A percentile compares a stretch with the other conserved stretches of the same genome.
Evolutionary conservation across 2,113 vertebrate species (phyloP).

Genomic region (Chelonoidis abingdonii): DNA sequence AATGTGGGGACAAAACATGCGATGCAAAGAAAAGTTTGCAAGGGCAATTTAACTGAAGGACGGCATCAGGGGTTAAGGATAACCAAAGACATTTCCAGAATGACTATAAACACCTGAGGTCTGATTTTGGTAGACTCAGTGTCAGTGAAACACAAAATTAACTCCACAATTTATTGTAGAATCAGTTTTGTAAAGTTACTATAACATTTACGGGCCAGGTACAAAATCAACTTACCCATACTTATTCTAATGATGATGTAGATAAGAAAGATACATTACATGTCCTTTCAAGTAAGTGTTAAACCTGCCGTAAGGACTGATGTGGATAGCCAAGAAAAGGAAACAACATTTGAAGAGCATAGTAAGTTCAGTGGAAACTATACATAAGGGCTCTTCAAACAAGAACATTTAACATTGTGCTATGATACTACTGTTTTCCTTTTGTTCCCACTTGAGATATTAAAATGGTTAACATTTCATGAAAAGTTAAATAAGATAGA

Average conservation of each 20-base stretch:
- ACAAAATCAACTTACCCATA: background rate
- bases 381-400: background rate
- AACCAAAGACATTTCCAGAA: background rate
- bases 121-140: background rate
- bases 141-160: background rate
- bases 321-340: background rate
- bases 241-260: background rate
- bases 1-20: background rate
- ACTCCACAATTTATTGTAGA: background rate
- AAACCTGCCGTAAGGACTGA: background rate
- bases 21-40: background rate
- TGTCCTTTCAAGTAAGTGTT: background rate
- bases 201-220: background rate
- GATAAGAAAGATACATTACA: background rate
- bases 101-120: background rate
- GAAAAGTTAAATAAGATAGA: fast-evolving
- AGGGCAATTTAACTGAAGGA: background rate
- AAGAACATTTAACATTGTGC: background rate
- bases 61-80: background rate
- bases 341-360: background rate
- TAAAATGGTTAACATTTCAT: background rate
- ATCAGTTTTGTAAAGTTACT: background rate
- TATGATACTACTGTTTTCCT: fast-evolving
- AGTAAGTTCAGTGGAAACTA: background rate
- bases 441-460: background rate